Percentiles rank a stretch among this genome's conserved stretches.
These are phyloP conservation scores for Colossoma macropomum DNA, from an alignment of 2,113 vertebrate genomes.

Conservation along the genomic window DNA sequence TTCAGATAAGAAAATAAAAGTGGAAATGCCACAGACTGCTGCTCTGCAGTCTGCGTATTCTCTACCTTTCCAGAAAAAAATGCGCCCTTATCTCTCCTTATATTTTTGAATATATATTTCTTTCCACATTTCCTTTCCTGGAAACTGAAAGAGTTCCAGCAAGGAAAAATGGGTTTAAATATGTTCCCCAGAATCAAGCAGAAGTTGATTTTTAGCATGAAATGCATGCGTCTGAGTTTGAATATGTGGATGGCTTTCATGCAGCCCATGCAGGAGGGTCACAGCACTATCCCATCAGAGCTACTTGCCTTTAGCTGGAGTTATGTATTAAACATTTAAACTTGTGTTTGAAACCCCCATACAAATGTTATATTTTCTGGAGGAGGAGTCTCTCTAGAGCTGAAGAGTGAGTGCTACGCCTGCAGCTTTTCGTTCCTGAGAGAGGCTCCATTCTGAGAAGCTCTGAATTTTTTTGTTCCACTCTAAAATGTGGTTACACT, in stretches of 20 bases:
- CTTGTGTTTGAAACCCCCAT: slow-evolving; percentile 25
- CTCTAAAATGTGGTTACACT: not conserved
- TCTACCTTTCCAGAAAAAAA: not conserved
- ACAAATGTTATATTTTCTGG: slow-evolving; percentile 10
- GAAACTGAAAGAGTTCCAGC: too few species aligned
- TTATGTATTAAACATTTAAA: not conserved
- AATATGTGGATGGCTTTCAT: not conserved
- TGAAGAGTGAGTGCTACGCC: slow-evolving; percentile 29
- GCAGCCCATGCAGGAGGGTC: not conserved
- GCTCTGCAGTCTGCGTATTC: not conserved
- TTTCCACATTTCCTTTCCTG: too few species aligned
- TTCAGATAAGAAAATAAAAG: not conserved
- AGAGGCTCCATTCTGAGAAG: slow-evolving; percentile 14
- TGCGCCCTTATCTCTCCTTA: too few species aligned
- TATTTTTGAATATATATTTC: too few species aligned
- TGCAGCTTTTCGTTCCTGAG: slow-evolving; percentile 27
- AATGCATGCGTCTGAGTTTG: not conserved
- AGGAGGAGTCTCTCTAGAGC: slow-evolving; percentile 7
- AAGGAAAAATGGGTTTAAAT: not conserved
- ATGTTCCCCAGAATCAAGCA: not conserved
- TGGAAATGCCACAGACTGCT: not conserved
- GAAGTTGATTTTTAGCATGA: not conserved
- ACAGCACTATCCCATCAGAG: not conserved
- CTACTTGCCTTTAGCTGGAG: not conserved
- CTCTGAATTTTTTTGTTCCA: not conserved